phyloP scores from a whole-genome alignment of 2,888 invertebrate genomes.

The Hirtodrosophila confusa region DNA sequence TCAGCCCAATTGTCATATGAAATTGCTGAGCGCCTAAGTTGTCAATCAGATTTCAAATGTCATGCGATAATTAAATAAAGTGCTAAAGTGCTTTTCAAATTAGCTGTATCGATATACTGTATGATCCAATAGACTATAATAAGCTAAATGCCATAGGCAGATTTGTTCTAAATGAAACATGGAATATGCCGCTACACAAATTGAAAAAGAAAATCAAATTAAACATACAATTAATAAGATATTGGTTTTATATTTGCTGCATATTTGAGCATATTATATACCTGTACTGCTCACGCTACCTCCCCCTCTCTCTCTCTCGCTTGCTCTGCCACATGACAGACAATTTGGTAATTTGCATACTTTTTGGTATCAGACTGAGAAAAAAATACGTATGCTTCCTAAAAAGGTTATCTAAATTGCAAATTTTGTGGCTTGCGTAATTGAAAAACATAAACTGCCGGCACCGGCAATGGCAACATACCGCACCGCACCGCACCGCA shows the following conservation, averaged over 20 bases:
- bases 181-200: too few species aligned
- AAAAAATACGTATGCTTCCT: conserved; percentile 21
- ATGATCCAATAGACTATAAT: too few species aligned
- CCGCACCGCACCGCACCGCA: neutral
- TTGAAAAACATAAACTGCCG: conserved; percentile 59
- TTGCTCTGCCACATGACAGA: neutral
- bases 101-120: too few species aligned
- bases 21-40: too few species aligned
- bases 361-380: conserved; percentile 6
- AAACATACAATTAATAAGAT: conserved; percentile 9
- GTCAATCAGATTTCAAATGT: too few species aligned
- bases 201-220: neutral
- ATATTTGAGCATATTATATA: neutral
- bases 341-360: conserved; percentile 52
- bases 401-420: conserved; percentile 70
- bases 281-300: neutral
- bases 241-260: conserved; percentile 15
- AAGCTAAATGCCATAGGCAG: too few species aligned
- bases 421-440: conserved; percentile 69
- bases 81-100: too few species aligned
- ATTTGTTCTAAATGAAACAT: too few species aligned
- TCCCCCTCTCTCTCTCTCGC: neutral
- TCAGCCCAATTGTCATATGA: conserved; percentile 4
- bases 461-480: conserved; percentile 6
- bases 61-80: too few species aligned